Percentiles rank a stretch among this genome's conserved stretches.
Conservation (phyloP, 2,888 invertebrate genomes). For the Pheosia tremula region DNA sequence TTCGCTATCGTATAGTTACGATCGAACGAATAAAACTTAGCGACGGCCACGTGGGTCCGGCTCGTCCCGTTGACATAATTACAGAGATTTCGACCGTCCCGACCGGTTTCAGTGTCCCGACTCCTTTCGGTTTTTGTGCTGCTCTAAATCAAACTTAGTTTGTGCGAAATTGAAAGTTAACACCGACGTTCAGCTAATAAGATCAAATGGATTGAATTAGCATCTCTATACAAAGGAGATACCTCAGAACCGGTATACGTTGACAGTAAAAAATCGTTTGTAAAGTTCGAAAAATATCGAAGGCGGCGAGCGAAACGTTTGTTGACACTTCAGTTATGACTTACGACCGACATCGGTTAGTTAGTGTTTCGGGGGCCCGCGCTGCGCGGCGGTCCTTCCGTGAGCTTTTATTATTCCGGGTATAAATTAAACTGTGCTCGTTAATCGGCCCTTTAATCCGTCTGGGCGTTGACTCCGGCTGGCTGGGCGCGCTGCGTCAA, state of each 20-base stretch:
- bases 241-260: constrained; percentile 31
- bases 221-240: constrained; percentile 40
- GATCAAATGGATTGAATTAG: constrained; percentile 50
- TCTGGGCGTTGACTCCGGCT: constrained; percentile 79
- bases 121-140: constrained; percentile 56
- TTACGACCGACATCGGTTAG: constrained; percentile 55
- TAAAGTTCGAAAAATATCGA: constrained; percentile 17
- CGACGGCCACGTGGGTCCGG: constrained; percentile 56
- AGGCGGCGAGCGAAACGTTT: constrained; percentile 39
- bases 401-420: constrained; percentile 77
- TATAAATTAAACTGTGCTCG: constrained; percentile 79
- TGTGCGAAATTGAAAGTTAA: constrained; percentile 84
- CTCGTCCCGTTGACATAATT: constrained; percentile 72
- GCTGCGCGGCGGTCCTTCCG: constrained; percentile 60
- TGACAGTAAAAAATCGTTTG: constrained; percentile 15
- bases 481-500: constrained; percentile 50
- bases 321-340: constrained; percentile 66
- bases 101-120: constrained; percentile 65
- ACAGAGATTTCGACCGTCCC: constrained; percentile 64
- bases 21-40: constrained; percentile 45
- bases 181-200: constrained; percentile 60
- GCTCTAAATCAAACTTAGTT: constrained; percentile 67
- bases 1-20: constrained; percentile 66
- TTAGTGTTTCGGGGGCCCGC: constrained; percentile 28
- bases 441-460: constrained; percentile 82